Evolutionary conservation across 2,113 vertebrate species (phyloP).

Genomic region (Clinocottus analis): DNA sequence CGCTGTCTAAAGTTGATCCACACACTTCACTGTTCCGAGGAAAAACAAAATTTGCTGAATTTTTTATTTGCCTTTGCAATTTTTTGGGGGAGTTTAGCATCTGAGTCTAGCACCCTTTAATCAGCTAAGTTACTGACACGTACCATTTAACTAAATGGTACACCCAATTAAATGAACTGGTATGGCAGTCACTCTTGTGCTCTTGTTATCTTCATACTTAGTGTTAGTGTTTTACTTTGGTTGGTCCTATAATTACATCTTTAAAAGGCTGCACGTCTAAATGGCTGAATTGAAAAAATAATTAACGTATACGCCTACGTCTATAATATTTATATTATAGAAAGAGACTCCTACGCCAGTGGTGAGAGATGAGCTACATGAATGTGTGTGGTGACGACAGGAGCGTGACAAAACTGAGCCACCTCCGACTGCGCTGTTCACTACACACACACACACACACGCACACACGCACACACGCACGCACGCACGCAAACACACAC

Average conservation of each 20-base stretch:
- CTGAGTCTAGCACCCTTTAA: background rate
- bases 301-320: too few species aligned
- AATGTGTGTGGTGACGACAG: conserved; percentile 13
- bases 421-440: conserved; percentile 13
- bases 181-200: too few species aligned
- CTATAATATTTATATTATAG: conserved; percentile 16
- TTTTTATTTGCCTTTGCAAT: background rate
- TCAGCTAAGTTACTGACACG: background rate
- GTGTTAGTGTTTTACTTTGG: background rate
- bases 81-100: background rate
- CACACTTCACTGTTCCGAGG: background rate
- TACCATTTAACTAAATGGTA: background rate
- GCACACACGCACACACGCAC: too few species aligned
- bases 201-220: background rate
- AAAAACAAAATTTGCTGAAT: background rate
- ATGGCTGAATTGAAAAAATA: conserved; percentile 20
- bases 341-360: conserved; percentile 14
- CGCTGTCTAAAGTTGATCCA: background rate
- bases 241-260: background rate
- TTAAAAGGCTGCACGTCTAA: conserved; percentile 7
- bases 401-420: conserved; percentile 24
- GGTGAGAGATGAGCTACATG: background rate
- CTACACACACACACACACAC: background rate
- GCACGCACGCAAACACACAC: background rate
- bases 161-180: background rate